Base-by-base conservation (phyloP, 1,140 invertebrate species). In the Plectrocnemia conspersa region DNA sequence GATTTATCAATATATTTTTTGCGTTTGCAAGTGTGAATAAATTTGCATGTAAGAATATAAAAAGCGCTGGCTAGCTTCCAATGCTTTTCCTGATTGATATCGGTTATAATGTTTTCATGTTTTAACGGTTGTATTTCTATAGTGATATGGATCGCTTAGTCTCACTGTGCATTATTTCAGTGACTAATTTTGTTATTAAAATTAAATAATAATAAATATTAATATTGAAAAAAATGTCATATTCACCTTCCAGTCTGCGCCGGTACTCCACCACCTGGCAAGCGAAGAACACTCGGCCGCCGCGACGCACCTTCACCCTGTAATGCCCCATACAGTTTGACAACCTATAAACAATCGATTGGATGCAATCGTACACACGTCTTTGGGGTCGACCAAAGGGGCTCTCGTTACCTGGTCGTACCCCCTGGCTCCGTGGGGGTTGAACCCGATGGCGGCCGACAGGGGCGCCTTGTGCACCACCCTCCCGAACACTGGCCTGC, bases 401-500 rank as follows among this genome's bases (percentile, higher is more conserved):
- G 10, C n/a, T 9, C n/a, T 32, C 9, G 2, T 55, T 33, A 58
- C 59, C 59, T 65, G 75, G 50, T 79, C 76, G 52, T 75, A 75
- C 6, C 73, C 69, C 29, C 66, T 62, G 36, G 66, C 62, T 52
- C 49, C 64, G 64, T 64, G 66, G 52, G 61, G 68, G 56, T 59
- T 58, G 61, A 58, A 68, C 61, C 67, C 72, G 63, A 58, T 70
- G 65, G 63, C 71, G 63, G 38, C 71, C 54, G 64, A 53, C 22
- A 66, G 53, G 1, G 78, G 77, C n/a, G 77, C 76, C 52, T 80
- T 77, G 56, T 79, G 79, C 1, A 85, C 71, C 18, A 85, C 66
- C 32, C 77, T 76, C 1, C 83, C 83, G 63, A 81, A 85, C 25
- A 84, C 73, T 3, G 80, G 80, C 2, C 68, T 66, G 19, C 64